Percentiles rank a stretch among this genome's conserved stretches.
Conservation (phyloP, 2,113 vertebrate species). For the Peromyscus maniculatus region DNA sequence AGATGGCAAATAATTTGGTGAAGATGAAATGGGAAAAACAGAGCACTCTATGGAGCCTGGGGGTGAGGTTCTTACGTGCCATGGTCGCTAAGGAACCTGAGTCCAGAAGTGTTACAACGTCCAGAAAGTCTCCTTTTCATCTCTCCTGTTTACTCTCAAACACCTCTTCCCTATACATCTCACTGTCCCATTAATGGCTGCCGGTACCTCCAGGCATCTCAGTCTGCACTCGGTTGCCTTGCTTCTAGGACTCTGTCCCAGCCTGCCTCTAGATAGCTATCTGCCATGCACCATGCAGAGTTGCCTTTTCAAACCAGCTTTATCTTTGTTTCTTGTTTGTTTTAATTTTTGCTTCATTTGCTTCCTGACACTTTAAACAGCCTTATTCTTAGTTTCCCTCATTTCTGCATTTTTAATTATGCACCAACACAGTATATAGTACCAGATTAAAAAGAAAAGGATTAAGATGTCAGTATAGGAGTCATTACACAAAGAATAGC, state of each 20-base stretch:
- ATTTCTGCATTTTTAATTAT: background rate
- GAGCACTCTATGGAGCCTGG: background rate
- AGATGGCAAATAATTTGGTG: background rate
- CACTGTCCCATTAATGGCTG: background rate
- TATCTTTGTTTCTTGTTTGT: background rate
- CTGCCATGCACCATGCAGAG: background rate
- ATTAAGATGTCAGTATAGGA: background rate
- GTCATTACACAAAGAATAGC: background rate
- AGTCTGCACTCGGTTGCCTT: background rate
- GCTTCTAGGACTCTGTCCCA: background rate
- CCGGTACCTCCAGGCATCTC: background rate
- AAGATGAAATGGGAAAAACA: background rate
- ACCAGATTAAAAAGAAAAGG: background rate
- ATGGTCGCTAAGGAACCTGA: background rate
- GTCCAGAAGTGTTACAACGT: too few species aligned
- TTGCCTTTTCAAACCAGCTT: background rate
- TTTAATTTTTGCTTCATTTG: background rate
- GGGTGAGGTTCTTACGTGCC: background rate
- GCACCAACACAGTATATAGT: background rate
- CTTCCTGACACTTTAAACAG: background rate
- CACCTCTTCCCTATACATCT: background rate
- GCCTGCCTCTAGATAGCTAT: background rate
- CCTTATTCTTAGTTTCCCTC: constrained; percentile 9
- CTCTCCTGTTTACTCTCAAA: background rate
- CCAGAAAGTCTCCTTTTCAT: background rate